phyloP scores from a whole-genome alignment of 1,140 invertebrate genomes.

The Neomicropteryx cornuta region DNA sequence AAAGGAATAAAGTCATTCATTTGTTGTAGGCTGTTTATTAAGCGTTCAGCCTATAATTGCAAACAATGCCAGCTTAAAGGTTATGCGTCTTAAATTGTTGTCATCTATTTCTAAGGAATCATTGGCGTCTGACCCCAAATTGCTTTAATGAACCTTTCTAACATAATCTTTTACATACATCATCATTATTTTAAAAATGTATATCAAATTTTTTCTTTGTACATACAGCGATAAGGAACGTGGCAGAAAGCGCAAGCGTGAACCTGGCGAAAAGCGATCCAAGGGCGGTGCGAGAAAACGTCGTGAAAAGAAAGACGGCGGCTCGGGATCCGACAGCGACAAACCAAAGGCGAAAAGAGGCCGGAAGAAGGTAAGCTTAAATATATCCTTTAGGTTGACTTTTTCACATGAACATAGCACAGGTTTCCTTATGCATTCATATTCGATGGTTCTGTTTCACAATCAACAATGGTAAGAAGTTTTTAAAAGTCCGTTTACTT shows the following conservation, averaged over 20 bases:
- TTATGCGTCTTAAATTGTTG: too few species aligned
- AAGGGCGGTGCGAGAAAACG: constrained; percentile 27
- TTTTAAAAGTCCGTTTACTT: neutral
- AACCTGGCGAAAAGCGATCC: constrained; percentile 34
- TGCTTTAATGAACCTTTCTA: too few species aligned
- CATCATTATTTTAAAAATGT: too few species aligned
- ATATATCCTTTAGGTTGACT: constrained; percentile 1
- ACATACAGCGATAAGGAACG: too few species aligned
- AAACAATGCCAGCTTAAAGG: too few species aligned
- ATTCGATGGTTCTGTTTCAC: neutral
- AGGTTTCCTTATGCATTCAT: constrained; percentile 1
- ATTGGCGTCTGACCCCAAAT: too few species aligned
- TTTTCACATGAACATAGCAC: neutral
- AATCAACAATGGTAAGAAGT: neutral
- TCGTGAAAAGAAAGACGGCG: constrained; percentile 19
- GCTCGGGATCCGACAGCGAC: constrained; percentile 55
- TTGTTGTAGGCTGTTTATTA: too few species aligned
- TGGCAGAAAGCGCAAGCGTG: constrained; percentile 38
- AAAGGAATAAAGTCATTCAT: too few species aligned
- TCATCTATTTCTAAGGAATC: too few species aligned
- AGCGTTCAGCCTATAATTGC: too few species aligned
- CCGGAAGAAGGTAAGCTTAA: constrained; percentile 35
- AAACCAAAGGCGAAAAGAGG: constrained; percentile 44
- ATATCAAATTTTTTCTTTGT: too few species aligned
- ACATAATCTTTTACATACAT: too few species aligned